Evolutionary conservation across 2,797 vertebrate species (phyloP), one percentile per base, ranked within the genome.

Genomic region (Acanthurus tractus): DNA sequence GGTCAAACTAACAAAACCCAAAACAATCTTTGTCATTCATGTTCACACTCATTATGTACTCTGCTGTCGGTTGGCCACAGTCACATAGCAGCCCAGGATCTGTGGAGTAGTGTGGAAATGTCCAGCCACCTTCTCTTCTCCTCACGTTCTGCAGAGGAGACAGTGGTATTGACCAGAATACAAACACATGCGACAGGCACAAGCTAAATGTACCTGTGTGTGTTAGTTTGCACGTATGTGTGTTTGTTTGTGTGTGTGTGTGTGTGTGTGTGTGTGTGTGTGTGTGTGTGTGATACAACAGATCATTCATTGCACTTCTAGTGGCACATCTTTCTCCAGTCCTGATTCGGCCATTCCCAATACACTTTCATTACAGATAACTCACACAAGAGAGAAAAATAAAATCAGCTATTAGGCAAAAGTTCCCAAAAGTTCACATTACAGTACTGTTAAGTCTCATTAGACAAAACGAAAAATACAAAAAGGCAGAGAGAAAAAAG

Each of bases 371-470:
- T 86, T 76, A 85, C 77, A 90, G 84, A 89, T 66, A 87, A 78
- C 83, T 85, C 86, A 90, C 84, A 80, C 56, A 65, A 81, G 77
- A 88, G 78, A 87, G 75, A 87, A 87, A 92, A 89, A 86, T 85
- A 80, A 91, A 91, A 87, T 86, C 88, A 89, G 86, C 89, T 75
- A 85, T 89, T 87, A 90, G 86, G 87, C 85, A 74, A 87, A 77
- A 91, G 84, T 93, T 94, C 90, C 88, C 86, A 87, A 91, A 89
- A 78, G 88, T 93, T 94, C 95, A 94, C 93, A 90, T 95, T 93
- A 95, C 93, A 95, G 94, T 94, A 94, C 93, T 93, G 88, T 88
- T 90, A 92, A 91, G 89, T 93, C 91, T 92, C 90, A 87, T 94
- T 91, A 88, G 89, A 93, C 91, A 22, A 86, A 92, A 92, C 56